Conservation (phyloP, 2,113 vertebrate species). For the Ia io region DNA sequence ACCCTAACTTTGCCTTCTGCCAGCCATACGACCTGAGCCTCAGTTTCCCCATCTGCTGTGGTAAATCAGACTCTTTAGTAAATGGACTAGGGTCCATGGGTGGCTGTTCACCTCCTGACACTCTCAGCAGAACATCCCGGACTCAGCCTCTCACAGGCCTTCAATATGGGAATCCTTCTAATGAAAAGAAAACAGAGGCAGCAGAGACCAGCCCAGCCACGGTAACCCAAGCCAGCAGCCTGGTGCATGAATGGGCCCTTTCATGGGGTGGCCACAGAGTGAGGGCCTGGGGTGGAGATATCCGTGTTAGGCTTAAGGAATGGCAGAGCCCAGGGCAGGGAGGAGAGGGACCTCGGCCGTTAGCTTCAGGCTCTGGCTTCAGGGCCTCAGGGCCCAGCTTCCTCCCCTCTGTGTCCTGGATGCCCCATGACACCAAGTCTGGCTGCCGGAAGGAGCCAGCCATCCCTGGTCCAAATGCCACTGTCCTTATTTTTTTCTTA, state of each 20-base stretch:
- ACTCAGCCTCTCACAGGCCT: slow-evolving; percentile 54
- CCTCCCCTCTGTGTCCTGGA: fast-evolving
- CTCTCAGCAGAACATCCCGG: slow-evolving; percentile 50
- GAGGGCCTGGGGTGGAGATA: slow-evolving; percentile 75
- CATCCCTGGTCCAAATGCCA: neutral
- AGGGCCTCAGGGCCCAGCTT: neutral
- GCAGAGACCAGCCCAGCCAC: slow-evolving; percentile 59
- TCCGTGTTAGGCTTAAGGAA: slow-evolving; percentile 2
- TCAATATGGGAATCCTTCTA: slow-evolving; percentile 79
- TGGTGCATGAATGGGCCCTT: slow-evolving; percentile 61
- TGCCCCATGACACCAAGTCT: neutral
- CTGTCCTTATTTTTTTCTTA: slow-evolving; percentile 67
- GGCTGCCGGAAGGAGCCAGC: neutral
- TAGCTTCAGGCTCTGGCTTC: neutral
- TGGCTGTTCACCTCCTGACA: neutral
- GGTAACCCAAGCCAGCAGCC: slow-evolving; percentile 49
- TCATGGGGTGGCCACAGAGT: slow-evolving; percentile 25
- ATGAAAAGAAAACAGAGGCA: slow-evolving; percentile 80
- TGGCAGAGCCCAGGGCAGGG: slow-evolving; percentile 15
- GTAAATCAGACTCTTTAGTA: neutral
- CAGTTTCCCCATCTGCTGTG: neutral
- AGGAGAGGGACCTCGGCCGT: slow-evolving; percentile 44
- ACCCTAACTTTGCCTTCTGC: neutral
- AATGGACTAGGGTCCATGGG: fast-evolving
- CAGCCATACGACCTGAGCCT: neutral